Base-by-base conservation (phyloP, 2,113 vertebrate genomes). In the Megalops atlanticus region DNA sequence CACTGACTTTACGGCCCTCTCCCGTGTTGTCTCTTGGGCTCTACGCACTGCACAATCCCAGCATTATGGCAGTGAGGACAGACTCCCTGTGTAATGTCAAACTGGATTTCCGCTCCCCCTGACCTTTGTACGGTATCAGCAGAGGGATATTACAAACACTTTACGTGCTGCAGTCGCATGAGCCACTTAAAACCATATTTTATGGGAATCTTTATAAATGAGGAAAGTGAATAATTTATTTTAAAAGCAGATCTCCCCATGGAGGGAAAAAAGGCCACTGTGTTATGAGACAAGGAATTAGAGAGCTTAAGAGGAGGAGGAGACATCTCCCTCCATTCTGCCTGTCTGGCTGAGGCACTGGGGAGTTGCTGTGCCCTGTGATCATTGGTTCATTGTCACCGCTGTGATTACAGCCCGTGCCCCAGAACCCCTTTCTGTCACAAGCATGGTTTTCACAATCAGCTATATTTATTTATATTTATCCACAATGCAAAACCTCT, bases 151-250 rank as follows among this genome's bases (percentile, higher is more conserved):
- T 38, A 64, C 76, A 27, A 15, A 78, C 40, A 74, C 24, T 69
- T 47, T 43, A 72, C 35, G 35, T n/a, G 38, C 79, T 33, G 24
- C 41, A 33, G 70, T 49, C 58, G 31, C 27, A 43, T 81, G 81
- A 86, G 85, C 81, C 41, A 69, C 81, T 36, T 36, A 39, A 68
- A 80, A 54, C 78, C 85, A 58, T 90, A 89, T 87, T 78, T 80
- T 43, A 80, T 84, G 81, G 80, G 69, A 40, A 76, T 84, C 84
- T 88, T 80, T 82, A 76, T 87, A 81, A 73, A 85, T 83, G 72
- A 84, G 82, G 88, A 85, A 75, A 82, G 72, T 89, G 85, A 90
- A 91, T 89, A 83, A 90, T 92, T 91, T 85, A 89, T 88, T 83
- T 77, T 79, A 72, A 84, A 85, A 80, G 87, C 75, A 80, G 87